Evolutionary conservation across 1,140 invertebrate species (phyloP), one percentile per base, ranked within the genome.

Genomic region (Aphaenogaster rudis): DNA sequence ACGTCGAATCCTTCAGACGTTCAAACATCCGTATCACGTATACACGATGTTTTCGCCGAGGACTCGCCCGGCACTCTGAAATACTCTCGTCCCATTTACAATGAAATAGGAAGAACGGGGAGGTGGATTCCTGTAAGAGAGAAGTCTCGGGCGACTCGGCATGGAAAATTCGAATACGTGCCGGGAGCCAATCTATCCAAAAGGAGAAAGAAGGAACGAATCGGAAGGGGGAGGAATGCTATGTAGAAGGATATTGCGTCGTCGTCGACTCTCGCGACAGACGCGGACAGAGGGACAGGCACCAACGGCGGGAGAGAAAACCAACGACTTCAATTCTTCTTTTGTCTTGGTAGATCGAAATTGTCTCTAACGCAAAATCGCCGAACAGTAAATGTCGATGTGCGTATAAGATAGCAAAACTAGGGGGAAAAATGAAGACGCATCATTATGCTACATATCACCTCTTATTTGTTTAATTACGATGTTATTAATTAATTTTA

Each of bases 121-220:
- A 8, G 54, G 36, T 42, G 57, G 36, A 52, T 59, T 86, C 57
- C 67, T 57, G 50, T 50, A 69, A 66, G 74, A 79, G 81, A 79
- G 45, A 80, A 72, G 84, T 72, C 67, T 86, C 54, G 17, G 36
- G 67, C 42, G 86, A 78, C 78, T 39, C 67, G 45, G 1, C 52
- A 63, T 33, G 54, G 67, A 84, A 89, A 82, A 90, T 90, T 89
- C 77, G 88, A 90, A 90, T 90, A 90, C 86, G 88, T 69, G 72
- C 15, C 33, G 79, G 86, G 72, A 90, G 87, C 86, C 89, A 90
- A 90, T 90, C 82, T 87, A 87, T 90, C 69, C 57, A 33, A 45
- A 72, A 72, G n/a, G 61, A 36, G 71, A 33, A 71, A 69, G 63
- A 82, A 71, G 69, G 88, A 81, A 71, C 36, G 63, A 66, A 15